Percentiles rank a stretch among this genome's conserved stretches.
These are phyloP conservation scores for Drosophila lacertosa DNA, from an alignment of 1,140 invertebrate genomes.

Conservation along the genomic window DNA sequence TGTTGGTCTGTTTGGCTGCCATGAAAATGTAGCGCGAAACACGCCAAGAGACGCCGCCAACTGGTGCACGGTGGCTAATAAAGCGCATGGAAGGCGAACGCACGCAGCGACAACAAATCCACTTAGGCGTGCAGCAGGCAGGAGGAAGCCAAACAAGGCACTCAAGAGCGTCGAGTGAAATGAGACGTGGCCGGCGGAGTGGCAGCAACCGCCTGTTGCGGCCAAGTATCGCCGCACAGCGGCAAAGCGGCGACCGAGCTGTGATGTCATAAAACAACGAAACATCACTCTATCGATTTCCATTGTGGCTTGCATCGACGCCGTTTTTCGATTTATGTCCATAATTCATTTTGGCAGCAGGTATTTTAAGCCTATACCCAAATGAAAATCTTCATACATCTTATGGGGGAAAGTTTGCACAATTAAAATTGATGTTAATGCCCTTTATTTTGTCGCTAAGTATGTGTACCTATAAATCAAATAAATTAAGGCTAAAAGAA, in stretches of 20 bases:
- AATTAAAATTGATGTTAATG: too few species aligned
- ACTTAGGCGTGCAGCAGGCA: conserved; percentile 50
- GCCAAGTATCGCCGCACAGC: neutral
- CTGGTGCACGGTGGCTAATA: conserved; percentile 54
- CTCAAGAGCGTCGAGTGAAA: conserved; percentile 39
- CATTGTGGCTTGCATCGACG: too few species aligned
- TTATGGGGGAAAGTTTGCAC: too few species aligned
- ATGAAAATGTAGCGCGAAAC: conserved; percentile 51
- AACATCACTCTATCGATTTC: too few species aligned
- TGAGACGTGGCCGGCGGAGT: conserved; percentile 37
- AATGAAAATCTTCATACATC: too few species aligned
- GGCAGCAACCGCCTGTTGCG: conserved; percentile 25
- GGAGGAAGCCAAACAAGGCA: conserved; percentile 51
- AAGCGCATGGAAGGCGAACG: conserved; percentile 52
- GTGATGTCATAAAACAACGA: too few species aligned
- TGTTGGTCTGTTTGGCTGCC: conserved; percentile 12
- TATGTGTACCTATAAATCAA: too few species aligned
- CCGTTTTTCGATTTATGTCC: too few species aligned
- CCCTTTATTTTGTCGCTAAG: too few species aligned
- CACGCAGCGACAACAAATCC: conserved; percentile 52
- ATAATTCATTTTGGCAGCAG: too few species aligned
- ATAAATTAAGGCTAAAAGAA: too few species aligned
- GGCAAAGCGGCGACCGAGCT: neutral
- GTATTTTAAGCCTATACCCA: too few species aligned
- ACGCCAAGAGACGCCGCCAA: conserved; percentile 52